phyloP scores from a whole-genome alignment of 2,797 vertebrate genomes.

The Thamnophis elegans region DNA sequence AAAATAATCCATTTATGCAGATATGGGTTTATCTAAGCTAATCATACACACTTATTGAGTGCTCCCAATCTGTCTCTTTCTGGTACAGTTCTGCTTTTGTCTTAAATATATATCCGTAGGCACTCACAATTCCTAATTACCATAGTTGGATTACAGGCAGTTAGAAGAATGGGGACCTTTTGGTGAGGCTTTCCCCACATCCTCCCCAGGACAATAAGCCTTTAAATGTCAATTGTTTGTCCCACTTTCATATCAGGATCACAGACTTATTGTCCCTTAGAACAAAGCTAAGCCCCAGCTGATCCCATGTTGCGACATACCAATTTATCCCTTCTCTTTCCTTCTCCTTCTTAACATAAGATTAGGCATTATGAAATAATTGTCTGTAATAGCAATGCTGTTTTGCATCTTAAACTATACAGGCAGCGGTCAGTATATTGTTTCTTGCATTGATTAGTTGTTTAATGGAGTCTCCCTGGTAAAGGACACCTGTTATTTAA shows the following conservation, averaged over 20 bases:
- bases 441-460: conserved; percentile 34
- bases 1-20: neutral
- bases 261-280: neutral
- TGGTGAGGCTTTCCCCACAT: neutral
- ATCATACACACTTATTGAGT: neutral
- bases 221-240: neutral
- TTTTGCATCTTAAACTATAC: neutral
- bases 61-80: neutral
- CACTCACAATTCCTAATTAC: neutral
- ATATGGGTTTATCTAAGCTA: neutral
- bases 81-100: neutral
- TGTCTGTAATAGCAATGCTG: neutral
- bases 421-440: conserved; percentile 4
- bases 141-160: neutral
- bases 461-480: conserved; percentile 31
- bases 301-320: conserved; percentile 5
- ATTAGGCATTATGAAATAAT: neutral
- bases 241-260: neutral
- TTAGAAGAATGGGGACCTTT: neutral
- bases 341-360: neutral
- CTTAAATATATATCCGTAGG: neutral
- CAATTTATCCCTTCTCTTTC: neutral
- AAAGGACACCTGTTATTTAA: conserved; percentile 46
- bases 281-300: neutral
- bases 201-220: accelerated